These are phyloP conservation scores for Onychomys arenicola DNA, from an alignment of 2,797 vertebrate genomes.

Conservation along the genomic window DNA sequence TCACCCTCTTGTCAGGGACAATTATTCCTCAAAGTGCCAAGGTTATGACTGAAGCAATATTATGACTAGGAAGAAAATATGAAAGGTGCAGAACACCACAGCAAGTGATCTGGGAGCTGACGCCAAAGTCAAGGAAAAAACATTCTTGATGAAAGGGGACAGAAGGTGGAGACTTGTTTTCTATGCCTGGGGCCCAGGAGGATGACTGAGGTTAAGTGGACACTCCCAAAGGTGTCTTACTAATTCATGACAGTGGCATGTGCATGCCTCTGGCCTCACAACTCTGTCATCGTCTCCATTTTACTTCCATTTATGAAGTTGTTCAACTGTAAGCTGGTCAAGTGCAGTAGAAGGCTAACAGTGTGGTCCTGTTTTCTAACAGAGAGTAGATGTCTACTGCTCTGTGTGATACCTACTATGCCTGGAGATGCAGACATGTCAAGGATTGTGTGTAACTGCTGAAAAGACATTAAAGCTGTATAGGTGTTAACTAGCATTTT, in stretches of 20 bases:
- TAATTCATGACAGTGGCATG: slow-evolving; percentile 3
- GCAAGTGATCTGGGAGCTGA: slow-evolving; percentile 85
- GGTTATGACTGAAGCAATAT: slow-evolving; percentile 92
- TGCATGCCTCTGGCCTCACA: neutral
- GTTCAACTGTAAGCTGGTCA: neutral
- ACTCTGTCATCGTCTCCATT: neutral
- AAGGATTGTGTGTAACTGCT: fast-evolving
- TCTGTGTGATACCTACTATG: fast-evolving
- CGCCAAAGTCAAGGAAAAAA: slow-evolving; percentile 84
- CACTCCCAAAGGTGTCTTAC: slow-evolving; percentile 32
- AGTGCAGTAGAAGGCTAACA: slow-evolving; percentile 24
- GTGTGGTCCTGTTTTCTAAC: neutral
- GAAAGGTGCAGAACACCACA: slow-evolving; percentile 85
- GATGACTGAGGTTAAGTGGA: slow-evolving; percentile 67
- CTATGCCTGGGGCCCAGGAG: neutral
- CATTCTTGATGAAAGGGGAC: slow-evolving; percentile 71
- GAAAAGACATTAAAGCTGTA: neutral
- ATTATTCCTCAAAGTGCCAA: slow-evolving; percentile 96
- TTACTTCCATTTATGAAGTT: slow-evolving; percentile 10
- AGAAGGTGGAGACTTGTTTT: slow-evolving; percentile 50
- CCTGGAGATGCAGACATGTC: neutral
- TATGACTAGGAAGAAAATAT: slow-evolving; percentile 89
- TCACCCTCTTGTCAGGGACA: slow-evolving; percentile 98
- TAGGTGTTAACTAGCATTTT: neutral
- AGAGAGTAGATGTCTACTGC: neutral